phyloP scores from a whole-genome alignment of 2,113 vertebrate species.

The Solenodon paradoxus region DNA sequence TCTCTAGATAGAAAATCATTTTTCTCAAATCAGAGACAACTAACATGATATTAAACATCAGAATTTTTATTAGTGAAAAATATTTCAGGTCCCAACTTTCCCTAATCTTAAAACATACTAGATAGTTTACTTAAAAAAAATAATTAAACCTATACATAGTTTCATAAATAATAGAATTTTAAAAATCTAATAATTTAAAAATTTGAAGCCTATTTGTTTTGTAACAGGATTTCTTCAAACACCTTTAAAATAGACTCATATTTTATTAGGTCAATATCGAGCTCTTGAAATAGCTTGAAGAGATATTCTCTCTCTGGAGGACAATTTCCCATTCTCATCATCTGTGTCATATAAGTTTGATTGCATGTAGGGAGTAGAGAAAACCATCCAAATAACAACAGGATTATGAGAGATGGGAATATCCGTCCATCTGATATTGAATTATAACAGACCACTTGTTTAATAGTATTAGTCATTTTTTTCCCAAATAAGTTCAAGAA shows the following conservation, averaged over 20 bases:
- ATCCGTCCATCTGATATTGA: neutral
- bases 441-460: constrained; percentile 38
- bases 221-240: neutral
- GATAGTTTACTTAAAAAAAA: constrained; percentile 1
- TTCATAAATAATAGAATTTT: neutral
- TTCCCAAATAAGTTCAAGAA: constrained; percentile 56
- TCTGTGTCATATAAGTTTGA: neutral
- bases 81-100: neutral
- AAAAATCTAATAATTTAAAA: constrained; percentile 3
- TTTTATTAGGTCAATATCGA: constrained; percentile 37
- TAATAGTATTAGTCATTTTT: constrained; percentile 44
- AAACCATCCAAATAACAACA: neutral
- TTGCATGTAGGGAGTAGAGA: neutral
- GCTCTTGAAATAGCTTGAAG: neutral
- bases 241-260: neutral
- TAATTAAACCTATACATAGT: constrained; percentile 8
- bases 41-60: constrained; percentile 45
- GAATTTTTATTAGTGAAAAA: constrained; percentile 23
- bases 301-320: constrained; percentile 5
- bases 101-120: constrained; percentile 10
- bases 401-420: neutral
- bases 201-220: neutral
- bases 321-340: constrained; percentile 18
- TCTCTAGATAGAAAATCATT: constrained; percentile 32
- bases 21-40: constrained; percentile 24